Conservation (phyloP, 1,140 invertebrate genomes). For the Sarcophaga bullata region DNA sequence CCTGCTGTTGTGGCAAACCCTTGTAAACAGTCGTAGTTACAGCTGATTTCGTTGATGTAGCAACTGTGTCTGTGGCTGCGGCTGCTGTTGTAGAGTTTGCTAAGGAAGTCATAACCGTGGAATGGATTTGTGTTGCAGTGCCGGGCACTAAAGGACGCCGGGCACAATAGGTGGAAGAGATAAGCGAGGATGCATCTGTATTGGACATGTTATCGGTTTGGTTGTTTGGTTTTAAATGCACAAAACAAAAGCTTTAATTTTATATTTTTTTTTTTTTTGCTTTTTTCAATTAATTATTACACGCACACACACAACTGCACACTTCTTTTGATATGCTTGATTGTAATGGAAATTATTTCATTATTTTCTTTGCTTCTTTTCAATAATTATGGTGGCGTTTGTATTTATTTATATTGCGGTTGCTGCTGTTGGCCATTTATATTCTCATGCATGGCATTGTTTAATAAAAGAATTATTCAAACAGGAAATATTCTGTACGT, state of each 20-base stretch:
- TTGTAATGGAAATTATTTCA: slow-evolving; percentile 9
- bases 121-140: slow-evolving; percentile 52
- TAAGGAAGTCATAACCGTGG: slow-evolving; percentile 31
- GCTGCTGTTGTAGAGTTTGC: not conserved
- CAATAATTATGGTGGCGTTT: not conserved
- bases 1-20: slow-evolving; percentile 28
- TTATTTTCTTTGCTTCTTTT: slow-evolving; percentile 6
- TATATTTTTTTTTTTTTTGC: not conserved
- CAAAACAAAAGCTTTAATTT: not conserved
- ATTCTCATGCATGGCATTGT: too few relatives aligned
- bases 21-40: slow-evolving; percentile 31
- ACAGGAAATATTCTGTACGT: too few relatives aligned
- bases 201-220: slow-evolving; percentile 34
- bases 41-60: slow-evolving; percentile 20
- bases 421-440: too few relatives aligned
- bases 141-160: slow-evolving; percentile 52
- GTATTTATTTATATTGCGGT: too few relatives aligned
- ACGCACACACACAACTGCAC: too few relatives aligned
- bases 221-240: not conserved
- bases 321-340: not conserved
- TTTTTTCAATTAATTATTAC: not conserved
- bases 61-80: slow-evolving; percentile 35
- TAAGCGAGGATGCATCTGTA: slow-evolving; percentile 29
- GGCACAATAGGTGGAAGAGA: slow-evolving; percentile 48
- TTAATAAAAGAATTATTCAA: too few relatives aligned